A percentile compares a stretch with the other conserved stretches of the same genome.
phyloP scores from a whole-genome alignment of 2,888 invertebrate species.

The Muschampia plurimacula region DNA sequence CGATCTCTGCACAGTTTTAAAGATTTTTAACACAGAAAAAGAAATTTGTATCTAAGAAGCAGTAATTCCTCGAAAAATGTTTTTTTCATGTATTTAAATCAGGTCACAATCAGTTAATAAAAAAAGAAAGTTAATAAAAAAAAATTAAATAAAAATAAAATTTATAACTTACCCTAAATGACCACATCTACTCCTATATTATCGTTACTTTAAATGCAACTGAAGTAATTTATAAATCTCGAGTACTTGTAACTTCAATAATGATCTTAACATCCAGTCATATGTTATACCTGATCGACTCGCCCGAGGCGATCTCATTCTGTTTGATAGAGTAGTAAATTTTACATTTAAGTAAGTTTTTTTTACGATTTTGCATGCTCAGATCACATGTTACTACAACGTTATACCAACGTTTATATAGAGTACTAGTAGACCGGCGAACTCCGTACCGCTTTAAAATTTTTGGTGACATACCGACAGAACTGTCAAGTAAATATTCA shows the following conservation, averaged over 20 bases:
- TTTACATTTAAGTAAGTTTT: neutral
- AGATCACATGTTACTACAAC: neutral
- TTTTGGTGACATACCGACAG: too few relatives aligned
- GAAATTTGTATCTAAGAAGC: too few relatives aligned
- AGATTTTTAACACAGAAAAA: too few relatives aligned
- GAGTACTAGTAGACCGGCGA: too few relatives aligned
- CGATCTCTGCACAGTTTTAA: too few relatives aligned
- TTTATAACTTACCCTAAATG: neutral
- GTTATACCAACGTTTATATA: neutral
- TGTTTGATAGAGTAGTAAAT: constrained; percentile 27
- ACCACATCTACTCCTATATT: neutral
- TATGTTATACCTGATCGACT: constrained; percentile 18
- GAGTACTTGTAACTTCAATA: constrained; percentile 18
- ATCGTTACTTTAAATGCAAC: constrained; percentile 14
- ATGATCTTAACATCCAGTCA: constrained; percentile 26
- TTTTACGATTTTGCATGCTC: neutral
- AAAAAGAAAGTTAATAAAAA: too few relatives aligned
- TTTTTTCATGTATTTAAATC: too few relatives aligned
- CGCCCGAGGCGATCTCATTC: constrained; percentile 17
- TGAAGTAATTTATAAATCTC: constrained; percentile 23
- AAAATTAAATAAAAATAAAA: neutral
- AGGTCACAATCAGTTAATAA: too few relatives aligned
- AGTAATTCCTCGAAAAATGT: too few relatives aligned
- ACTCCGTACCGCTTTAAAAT: too few relatives aligned
- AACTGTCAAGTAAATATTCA: too few relatives aligned